These are phyloP conservation scores for Sander vitreus DNA, from an alignment of 2,113 vertebrate genomes.

Conservation along the genomic window DNA sequence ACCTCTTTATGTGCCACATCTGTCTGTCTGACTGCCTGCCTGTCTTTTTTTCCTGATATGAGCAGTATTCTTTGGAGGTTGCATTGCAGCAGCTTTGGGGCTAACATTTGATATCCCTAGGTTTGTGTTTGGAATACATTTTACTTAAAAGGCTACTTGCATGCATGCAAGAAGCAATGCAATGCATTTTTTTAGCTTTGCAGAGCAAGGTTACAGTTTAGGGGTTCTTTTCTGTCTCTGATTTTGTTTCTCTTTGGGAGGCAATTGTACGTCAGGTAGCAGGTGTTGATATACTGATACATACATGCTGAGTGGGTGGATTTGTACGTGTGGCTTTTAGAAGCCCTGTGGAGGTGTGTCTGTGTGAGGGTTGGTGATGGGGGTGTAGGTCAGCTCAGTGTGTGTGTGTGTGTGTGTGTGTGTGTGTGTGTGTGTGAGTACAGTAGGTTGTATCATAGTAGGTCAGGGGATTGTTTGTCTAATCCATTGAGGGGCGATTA, in stretches of 20 bases:
- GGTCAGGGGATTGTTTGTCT: constrained; percentile 80
- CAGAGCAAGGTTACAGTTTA: not conserved
- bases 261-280: not conserved
- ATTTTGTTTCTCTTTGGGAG: constrained; percentile 16
- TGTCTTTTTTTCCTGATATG: not conserved
- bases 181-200: not conserved
- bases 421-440: constrained; percentile 38
- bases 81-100: constrained; percentile 13
- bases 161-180: not conserved
- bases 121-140: constrained; percentile 5
- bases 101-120: constrained; percentile 20
- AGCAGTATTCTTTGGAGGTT: constrained; percentile 12
- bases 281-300: constrained; percentile 40
- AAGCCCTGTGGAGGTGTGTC: constrained; percentile 9
- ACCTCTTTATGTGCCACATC: constrained; percentile 51
- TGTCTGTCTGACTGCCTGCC: constrained; percentile 17
- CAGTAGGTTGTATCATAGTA: constrained; percentile 67
- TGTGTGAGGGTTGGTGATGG: not conserved
- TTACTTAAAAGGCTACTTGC: constrained; percentile 6
- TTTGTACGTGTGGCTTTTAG: constrained; percentile 40
- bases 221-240: not conserved
- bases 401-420: constrained; percentile 11
- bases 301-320: constrained; percentile 41
- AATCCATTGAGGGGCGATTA: constrained; percentile 79
- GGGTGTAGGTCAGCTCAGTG: not conserved